Evolutionary conservation across 92 coral and sea anemone genomes (phyloP), one percentile per base, ranked within the genome.

Genomic region (Phymanthus crucifer): DNA sequence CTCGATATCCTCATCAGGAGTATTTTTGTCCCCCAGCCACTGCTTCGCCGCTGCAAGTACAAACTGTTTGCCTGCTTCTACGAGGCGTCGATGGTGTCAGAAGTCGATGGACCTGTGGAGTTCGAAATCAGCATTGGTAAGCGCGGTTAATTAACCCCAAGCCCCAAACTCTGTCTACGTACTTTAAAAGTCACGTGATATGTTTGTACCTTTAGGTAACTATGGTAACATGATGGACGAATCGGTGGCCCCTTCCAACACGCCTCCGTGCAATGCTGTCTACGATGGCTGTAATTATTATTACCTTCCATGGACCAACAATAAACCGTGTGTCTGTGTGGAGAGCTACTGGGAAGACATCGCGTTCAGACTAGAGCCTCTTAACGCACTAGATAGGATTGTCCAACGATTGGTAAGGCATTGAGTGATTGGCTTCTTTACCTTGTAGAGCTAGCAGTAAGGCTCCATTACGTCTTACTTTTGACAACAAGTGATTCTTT

Each of bases 81-180:
- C 80, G 97, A 94, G 64, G 98, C 97, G 11, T 87, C 93, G 1
- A 86, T 94, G 97, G 93, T 94, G 75, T 83, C 89, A 37, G 94
- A 92, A 37, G 91, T 86, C 26, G 98, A 94, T 57, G 96, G 97
- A 12, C 98, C 97, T n/a, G 90, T 94, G 13, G 97, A 94, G 69
- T 94, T 94, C 78, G 98, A 94, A 92, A 93, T 94, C 84, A 94
- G 98, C 88, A 92, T 94, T 71, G 98, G 98, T 94, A 57, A 77
- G 97, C 27, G 33, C 45, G 12, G 5, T 1, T 45, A 45, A 45
- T 45, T 45, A 45, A 17, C 50, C 16, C 5, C 50, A 45, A 45
- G 16, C n/a, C n/a, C n/a, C n/a, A 54, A 54, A 54, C 5, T 54
- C 1, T 11, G 3, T 65, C 21, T 16, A 6, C 19, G 16, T 45